Base-by-base conservation (phyloP, 2,797 vertebrate genomes). In the Sylvia borin region DNA sequence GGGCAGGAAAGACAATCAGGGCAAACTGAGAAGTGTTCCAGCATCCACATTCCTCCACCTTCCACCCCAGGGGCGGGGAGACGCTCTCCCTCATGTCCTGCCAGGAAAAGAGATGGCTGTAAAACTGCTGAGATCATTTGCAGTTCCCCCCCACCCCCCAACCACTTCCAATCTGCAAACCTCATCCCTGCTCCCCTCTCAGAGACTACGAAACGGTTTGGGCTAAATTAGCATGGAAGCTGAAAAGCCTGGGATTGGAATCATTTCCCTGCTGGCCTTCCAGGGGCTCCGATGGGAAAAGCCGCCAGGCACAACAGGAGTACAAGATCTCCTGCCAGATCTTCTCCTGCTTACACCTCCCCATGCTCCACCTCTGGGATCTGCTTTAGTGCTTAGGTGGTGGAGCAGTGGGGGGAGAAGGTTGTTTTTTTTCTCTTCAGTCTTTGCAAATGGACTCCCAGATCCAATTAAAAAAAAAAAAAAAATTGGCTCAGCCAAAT, bases 161-260 rank as follows among this genome's bases (percentile, higher is more conserved):
- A 3, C 5, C 2, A 61, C 79, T 88, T 67, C 66, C 78, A 95
- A 94, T 98, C 97, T 98, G 97, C 97, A 97, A 98, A 97, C 93
- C 96, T 97, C 97, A 92, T 97, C 95, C 95, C 73, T 91, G 90
- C 85, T 90, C 96, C 96, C 96, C 97, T 97, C 97, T 97, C 94
- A 1, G 48, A 96, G 91, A 80, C 78, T 87, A 98, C 97, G 98
- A 98, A 98, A 98, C 90, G 3, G 97, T 88, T 97, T 16, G 60
- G 97, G 98, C 98, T 97, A 97, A 98, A 98, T 95, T 97, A 97
- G 97, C 62, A 22, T 93, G 97, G 95, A 97, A 92, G 93, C 94
- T 91, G 95, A 74, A 76, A 83, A 95, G 84, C 66, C 97, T 96
- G 93, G 95, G 95, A 93, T 82, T 93, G 92, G 92, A 96, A 97